A percentile compares a stretch with the other conserved stretches of the same genome.
These are phyloP conservation scores for Polydrusus pterygomalis DNA, from an alignment of 2,888 invertebrate species.

Conservation along the genomic window DNA sequence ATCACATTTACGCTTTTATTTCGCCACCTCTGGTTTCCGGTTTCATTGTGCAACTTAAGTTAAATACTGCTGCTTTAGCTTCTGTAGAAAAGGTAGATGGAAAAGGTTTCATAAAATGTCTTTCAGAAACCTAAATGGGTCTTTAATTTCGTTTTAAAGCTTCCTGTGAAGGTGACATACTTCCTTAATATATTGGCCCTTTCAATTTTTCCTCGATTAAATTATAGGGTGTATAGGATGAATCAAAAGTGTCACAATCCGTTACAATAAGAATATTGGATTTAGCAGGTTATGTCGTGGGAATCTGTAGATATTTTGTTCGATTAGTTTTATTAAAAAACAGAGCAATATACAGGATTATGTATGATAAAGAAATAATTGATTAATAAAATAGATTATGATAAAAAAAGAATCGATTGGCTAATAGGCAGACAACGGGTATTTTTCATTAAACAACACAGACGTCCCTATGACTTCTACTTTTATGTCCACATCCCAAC, in stretches of 20 bases:
- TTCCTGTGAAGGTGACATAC: conserved; percentile 51
- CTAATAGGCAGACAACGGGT: too few species aligned
- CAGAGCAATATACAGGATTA: too few species aligned
- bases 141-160: conserved; percentile 49
- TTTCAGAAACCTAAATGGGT: conserved; percentile 42
- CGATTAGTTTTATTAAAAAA: too few species aligned
- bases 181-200: conserved; percentile 42
- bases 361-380: too few species aligned
- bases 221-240: conserved; percentile 40
- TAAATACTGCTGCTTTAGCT: conserved; percentile 45
- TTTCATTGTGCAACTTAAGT: conserved; percentile 37
- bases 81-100: conserved; percentile 34
- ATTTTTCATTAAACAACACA: too few species aligned
- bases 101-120: conserved; percentile 33
- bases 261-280: conserved; percentile 43
- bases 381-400: too few species aligned
- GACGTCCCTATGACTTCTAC: too few species aligned
- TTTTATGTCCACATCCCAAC: too few species aligned
- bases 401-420: too few species aligned
- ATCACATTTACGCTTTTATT: conserved; percentile 20
- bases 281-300: conserved; percentile 39
- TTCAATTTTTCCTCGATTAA: conserved; percentile 39
- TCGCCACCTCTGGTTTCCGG: conserved; percentile 49
- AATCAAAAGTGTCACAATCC: conserved; percentile 43
- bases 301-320: conserved; percentile 15